phyloP scores from a whole-genome alignment of 2,797 vertebrate genomes.

The Pipistrellus kuhlii region DNA sequence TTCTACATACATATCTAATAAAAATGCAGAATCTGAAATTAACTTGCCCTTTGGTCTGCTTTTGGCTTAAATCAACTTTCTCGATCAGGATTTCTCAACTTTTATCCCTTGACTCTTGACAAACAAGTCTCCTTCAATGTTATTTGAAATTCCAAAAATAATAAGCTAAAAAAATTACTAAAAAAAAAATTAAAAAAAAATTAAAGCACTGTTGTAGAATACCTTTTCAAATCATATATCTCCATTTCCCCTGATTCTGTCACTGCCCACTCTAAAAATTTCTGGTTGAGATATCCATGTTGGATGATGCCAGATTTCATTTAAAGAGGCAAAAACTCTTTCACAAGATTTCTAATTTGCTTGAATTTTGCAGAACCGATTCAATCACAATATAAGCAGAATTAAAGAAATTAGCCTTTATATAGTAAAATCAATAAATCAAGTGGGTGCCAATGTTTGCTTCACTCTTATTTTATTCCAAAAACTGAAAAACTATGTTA shows the following conservation, averaged over 20 bases:
- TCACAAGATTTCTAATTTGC: neutral
- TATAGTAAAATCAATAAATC: conserved; percentile 29
- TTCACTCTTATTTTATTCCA: conserved; percentile 3
- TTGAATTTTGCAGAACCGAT: neutral
- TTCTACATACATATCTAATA: neutral
- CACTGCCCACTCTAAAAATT: neutral
- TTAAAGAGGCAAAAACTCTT: conserved; percentile 28
- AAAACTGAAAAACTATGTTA: neutral
- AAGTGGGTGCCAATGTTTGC: neutral
- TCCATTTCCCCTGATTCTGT: neutral
- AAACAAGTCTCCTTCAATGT: conserved; percentile 37
- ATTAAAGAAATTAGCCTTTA: conserved; percentile 4
- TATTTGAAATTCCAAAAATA: conserved; percentile 61
- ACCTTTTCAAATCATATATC: conserved; percentile 20
- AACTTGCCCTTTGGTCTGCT: conserved; percentile 41
- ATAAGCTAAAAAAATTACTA: conserved; percentile 45
- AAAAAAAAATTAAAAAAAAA: conserved; percentile 44
- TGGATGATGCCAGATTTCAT: neutral
- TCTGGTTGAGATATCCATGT: neutral
- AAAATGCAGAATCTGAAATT: conserved; percentile 47
- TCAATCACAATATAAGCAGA: neutral
- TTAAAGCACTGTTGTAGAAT: neutral
- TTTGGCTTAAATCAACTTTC: conserved; percentile 29
- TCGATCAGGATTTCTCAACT: conserved; percentile 44
- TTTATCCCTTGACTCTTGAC: conserved; percentile 16